Percentiles rank a stretch among this genome's conserved stretches.
These are phyloP conservation scores for Petrosia ficiformis DNA, from an alignment of 37 sponge, comb jelly and placozoan species.

Conservation along the genomic window DNA sequence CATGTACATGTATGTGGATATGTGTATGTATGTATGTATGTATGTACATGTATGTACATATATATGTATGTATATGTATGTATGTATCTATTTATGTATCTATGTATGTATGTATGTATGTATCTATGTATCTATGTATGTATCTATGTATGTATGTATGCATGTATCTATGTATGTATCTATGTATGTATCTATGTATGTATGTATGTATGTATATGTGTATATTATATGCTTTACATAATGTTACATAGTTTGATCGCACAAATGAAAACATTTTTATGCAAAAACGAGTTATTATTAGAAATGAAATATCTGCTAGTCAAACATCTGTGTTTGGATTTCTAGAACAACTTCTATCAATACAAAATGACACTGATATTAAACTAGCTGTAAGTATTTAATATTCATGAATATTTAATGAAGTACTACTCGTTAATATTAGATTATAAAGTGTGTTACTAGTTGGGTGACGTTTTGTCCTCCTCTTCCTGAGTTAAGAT, in stretches of 20 bases:
- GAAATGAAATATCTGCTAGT: constrained; percentile 19
- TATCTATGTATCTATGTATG: too few relatives aligned
- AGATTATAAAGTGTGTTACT: constrained; percentile 69
- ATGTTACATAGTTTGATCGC: constrained; percentile 23
- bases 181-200: too few relatives aligned
- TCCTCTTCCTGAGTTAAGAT: constrained; percentile 30
- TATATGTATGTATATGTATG: too few relatives aligned
- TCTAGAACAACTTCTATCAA: not conserved
- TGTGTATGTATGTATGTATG: too few relatives aligned
- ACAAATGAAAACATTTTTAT: constrained; percentile 4
- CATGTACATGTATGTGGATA: constrained; percentile 22
- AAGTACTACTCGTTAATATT: not conserved
- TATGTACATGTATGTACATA: too few relatives aligned
- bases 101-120: too few relatives aligned
- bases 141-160: too few relatives aligned
- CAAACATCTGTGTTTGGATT: constrained; percentile 8
- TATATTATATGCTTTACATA: too few relatives aligned
- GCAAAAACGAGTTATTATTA: constrained; percentile 24
- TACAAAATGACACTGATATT: not conserved
- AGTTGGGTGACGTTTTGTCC: constrained; percentile 66
- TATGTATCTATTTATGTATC: too few relatives aligned
- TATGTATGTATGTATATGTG: too few relatives aligned
- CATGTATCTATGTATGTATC: too few relatives aligned
- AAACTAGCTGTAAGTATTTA: not conserved
- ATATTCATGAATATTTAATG: not conserved